phyloP scores from a whole-genome alignment of 2,113 vertebrate genomes.

The Tamias sibiricus region DNA sequence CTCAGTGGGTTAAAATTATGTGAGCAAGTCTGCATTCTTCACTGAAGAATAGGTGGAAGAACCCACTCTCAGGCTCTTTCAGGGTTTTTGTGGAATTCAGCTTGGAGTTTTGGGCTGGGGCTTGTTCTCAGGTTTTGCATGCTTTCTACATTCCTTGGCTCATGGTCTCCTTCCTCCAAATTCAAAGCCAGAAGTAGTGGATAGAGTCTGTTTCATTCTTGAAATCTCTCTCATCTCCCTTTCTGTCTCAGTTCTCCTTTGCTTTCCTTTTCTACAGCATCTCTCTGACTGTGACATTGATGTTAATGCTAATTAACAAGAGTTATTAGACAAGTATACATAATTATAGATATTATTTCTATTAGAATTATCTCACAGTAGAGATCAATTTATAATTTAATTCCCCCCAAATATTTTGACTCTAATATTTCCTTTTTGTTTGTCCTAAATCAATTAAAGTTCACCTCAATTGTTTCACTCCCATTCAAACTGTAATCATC shows the following conservation, averaged over 20 bases:
- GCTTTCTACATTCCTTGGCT: neutral
- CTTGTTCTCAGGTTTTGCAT: neutral
- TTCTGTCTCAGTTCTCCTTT: neutral
- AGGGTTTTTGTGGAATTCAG: neutral
- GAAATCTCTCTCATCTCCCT: neutral
- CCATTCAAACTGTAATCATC: too few relatives aligned
- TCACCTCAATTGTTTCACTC: neutral
- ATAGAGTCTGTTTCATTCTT: neutral
- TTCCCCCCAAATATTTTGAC: neutral
- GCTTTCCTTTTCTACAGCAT: neutral
- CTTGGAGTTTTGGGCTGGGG: fast-evolving
- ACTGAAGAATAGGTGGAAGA: neutral
- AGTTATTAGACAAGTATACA: neutral
- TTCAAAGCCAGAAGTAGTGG: neutral
- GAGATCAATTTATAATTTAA: neutral
- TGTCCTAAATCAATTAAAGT: neutral
- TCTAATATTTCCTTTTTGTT: neutral
- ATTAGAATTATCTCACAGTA: neutral
- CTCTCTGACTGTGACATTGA: neutral
- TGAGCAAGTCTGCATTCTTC: neutral
- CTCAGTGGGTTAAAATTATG: neutral
- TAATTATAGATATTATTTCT: neutral
- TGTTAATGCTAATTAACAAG: neutral
- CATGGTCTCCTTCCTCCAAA: neutral
- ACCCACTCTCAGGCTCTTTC: neutral